phyloP scores from a whole-genome alignment of 2,113 vertebrate species.

The Alexandromys fortis region DNA sequence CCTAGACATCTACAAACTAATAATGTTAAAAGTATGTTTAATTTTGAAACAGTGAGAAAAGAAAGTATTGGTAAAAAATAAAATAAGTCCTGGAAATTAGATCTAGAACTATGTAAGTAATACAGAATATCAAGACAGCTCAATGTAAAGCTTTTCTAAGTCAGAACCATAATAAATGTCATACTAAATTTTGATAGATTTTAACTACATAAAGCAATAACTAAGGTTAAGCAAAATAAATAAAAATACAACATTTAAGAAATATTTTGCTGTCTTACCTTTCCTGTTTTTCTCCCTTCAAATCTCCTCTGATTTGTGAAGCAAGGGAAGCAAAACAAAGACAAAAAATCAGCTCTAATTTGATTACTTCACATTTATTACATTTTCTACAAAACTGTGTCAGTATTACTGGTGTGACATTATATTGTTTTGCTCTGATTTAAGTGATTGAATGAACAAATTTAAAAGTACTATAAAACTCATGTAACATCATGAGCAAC shows the following conservation, averaged over 20 bases:
- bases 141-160: neutral
- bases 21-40: conserved; percentile 72
- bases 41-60: conserved; percentile 78
- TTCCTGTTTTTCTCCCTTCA: conserved; percentile 62
- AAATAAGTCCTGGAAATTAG: conserved; percentile 67
- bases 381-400: neutral
- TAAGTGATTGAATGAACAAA: neutral
- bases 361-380: neutral
- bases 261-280: conserved; percentile 68
- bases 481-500: neutral
- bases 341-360: conserved; percentile 53
- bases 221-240: conserved; percentile 24
- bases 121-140: neutral
- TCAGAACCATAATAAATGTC: conserved; percentile 21
- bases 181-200: conserved; percentile 49
- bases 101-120: conserved; percentile 49
- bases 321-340: conserved; percentile 55
- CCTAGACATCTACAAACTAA: conserved; percentile 72
- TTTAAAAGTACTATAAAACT: neutral
- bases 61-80: conserved; percentile 65
- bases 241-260: neutral
- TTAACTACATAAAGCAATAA: neutral
- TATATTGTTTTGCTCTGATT: neutral
- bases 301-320: conserved; percentile 64
- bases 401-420: neutral